These are phyloP conservation scores for Chamaea fasciata DNA, from an alignment of 2,113 vertebrate genomes.

Conservation along the genomic window DNA sequence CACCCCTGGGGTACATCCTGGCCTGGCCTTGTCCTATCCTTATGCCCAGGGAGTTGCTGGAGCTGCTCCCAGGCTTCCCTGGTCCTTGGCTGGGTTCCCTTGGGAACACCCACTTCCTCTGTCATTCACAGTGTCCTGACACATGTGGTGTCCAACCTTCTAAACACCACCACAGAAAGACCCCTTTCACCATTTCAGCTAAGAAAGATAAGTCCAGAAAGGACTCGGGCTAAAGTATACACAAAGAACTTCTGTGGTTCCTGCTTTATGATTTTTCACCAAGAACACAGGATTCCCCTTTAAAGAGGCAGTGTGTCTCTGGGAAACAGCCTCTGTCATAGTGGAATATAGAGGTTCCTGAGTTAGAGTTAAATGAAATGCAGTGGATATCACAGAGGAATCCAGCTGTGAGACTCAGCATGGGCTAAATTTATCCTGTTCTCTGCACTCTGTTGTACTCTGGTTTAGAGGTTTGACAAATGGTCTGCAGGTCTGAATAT, in stretches of 20 bases:
- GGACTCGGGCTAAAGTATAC: background rate
- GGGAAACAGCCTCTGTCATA: background rate
- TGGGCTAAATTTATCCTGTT: background rate
- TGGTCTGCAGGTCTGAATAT: background rate
- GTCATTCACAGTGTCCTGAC: background rate
- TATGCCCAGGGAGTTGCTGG: background rate
- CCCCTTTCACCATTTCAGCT: background rate
- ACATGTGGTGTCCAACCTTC: background rate
- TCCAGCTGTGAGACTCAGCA: background rate
- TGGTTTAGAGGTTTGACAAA: conserved; percentile 20
- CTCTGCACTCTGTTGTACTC: background rate
- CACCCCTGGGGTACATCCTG: background rate
- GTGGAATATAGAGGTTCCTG: background rate
- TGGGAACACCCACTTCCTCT: background rate
- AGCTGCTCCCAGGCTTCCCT: background rate
- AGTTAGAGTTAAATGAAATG: background rate
- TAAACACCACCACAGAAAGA: background rate
- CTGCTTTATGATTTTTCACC: background rate
- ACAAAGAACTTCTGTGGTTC: background rate
- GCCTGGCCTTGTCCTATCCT: background rate
- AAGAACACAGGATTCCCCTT: background rate
- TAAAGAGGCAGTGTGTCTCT: background rate
- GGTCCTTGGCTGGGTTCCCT: background rate
- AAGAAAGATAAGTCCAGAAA: background rate
- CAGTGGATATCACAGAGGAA: background rate